These are phyloP conservation scores for Scortum barcoo DNA, from an alignment of 2,113 vertebrate genomes.

Conservation along the genomic window DNA sequence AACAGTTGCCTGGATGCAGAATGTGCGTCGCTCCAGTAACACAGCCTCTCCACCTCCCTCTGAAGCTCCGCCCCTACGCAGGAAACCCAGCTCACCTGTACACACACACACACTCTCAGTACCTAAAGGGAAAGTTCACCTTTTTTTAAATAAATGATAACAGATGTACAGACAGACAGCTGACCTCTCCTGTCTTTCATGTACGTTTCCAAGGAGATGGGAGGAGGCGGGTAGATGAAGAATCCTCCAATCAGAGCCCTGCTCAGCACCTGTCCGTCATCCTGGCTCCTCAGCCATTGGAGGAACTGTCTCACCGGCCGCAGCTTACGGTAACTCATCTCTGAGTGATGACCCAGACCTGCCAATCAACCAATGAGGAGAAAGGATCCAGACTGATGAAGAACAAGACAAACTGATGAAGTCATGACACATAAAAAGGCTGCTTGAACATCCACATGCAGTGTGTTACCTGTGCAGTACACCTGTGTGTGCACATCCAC, in stretches of 20 bases:
- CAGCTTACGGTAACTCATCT: conserved; percentile 79
- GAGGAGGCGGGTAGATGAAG: conserved; percentile 80
- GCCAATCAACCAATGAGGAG: conserved; percentile 22
- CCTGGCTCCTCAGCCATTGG: conserved; percentile 78
- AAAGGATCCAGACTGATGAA: neutral
- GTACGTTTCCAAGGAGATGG: conserved; percentile 77
- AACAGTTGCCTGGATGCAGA: conserved; percentile 82
- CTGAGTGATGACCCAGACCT: conserved; percentile 74
- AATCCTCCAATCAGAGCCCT: conserved; percentile 81
- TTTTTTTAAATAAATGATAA: neutral
- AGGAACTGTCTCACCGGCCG: conserved; percentile 74
- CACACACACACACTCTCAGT: neutral
- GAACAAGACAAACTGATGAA: too few relatives aligned
- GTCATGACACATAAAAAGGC: too few relatives aligned
- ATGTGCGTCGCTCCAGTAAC: conserved; percentile 81
- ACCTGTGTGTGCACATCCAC: too few relatives aligned
- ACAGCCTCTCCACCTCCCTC: conserved; percentile 69
- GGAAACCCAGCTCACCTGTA: conserved; percentile 74
- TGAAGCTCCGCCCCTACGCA: conserved; percentile 81
- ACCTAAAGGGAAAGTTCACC: neutral
- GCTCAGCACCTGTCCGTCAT: conserved; percentile 73
- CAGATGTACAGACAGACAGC: neutral
- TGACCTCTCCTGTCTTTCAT: conserved; percentile 77
- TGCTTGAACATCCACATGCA: too few relatives aligned
- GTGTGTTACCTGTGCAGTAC: conserved; percentile 76